These are phyloP conservation scores for Cremastinae sp. DNA, from an alignment of 2,888 invertebrate species.

Conservation along the genomic window DNA sequence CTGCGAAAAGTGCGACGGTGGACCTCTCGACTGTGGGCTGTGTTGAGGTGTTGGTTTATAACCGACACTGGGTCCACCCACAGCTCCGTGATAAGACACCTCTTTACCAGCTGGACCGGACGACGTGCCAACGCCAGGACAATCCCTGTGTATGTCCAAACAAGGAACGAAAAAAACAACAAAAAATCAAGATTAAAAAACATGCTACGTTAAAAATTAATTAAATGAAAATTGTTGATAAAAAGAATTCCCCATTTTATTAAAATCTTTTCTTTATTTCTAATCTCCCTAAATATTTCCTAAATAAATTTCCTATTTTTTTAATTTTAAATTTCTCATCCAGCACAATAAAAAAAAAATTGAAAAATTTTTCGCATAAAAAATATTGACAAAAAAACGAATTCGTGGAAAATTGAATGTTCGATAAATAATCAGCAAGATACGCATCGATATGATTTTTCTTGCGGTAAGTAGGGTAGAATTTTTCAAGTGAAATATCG, in stretches of 20 bases:
- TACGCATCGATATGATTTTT: not conserved
- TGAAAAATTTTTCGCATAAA: too few species aligned
- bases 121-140: conserved; percentile 76
- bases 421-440: not conserved
- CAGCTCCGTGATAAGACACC: conserved; percentile 76
- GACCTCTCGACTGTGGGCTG: conserved; percentile 74
- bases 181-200: conserved; percentile 12
- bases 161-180: conserved; percentile 15
- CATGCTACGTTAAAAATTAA: not conserved
- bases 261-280: too few species aligned
- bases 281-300: too few species aligned
- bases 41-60: conserved; percentile 76
- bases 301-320: too few species aligned
- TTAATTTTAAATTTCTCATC: too few species aligned
- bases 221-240: conserved; percentile 13
- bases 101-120: conserved; percentile 76
- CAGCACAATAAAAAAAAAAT: too few species aligned
- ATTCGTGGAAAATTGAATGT: not conserved
- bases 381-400: too few species aligned
- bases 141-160: conserved; percentile 69
- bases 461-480: conserved; percentile 9
- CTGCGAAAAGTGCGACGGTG: conserved; percentile 74
- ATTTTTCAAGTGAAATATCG: conserved; percentile 8
- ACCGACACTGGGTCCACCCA: conserved; percentile 74
- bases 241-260: not conserved